Evolutionary conservation across 2,113 vertebrate genomes (phyloP).

Genomic region (Macroglossus sobrinus): DNA sequence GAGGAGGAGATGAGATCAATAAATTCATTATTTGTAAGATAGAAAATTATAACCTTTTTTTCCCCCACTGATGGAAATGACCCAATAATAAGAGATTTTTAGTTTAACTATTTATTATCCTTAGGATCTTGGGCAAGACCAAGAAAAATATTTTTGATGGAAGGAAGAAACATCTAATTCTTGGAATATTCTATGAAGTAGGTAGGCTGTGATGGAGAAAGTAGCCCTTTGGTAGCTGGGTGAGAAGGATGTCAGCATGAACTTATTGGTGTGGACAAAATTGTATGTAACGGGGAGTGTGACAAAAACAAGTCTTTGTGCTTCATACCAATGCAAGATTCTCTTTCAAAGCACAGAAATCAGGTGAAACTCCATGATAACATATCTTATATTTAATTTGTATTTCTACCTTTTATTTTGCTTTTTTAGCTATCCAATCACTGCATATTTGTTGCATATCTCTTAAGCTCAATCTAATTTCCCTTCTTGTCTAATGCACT

Average conservation of each 20-base stretch:
- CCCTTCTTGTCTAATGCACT: not conserved
- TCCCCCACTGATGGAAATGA: not conserved
- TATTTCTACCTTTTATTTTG: not conserved
- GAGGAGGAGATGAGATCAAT: not conserved
- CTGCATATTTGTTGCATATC: not conserved
- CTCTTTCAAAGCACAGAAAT: not conserved
- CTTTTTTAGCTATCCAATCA: not conserved
- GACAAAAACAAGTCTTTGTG: not conserved
- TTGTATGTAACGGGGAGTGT: not conserved
- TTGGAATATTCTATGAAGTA: not conserved
- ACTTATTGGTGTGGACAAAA: not conserved
- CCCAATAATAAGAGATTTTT: not conserved
- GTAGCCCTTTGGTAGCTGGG: not conserved
- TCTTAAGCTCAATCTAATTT: not conserved
- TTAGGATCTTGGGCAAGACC: not conserved
- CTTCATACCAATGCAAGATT: not conserved
- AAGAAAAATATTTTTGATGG: not conserved
- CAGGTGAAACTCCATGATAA: not conserved
- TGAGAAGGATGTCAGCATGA: not conserved
- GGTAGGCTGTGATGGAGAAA: not conserved
- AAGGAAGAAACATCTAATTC: not conserved
- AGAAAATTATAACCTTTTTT: not conserved
- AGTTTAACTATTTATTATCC: not conserved
- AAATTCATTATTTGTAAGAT: constrained; percentile 40
- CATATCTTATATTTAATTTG: not conserved